These are phyloP conservation scores for Escarpia spicata DNA, from an alignment of 2,888 invertebrate genomes.

Conservation along the genomic window DNA sequence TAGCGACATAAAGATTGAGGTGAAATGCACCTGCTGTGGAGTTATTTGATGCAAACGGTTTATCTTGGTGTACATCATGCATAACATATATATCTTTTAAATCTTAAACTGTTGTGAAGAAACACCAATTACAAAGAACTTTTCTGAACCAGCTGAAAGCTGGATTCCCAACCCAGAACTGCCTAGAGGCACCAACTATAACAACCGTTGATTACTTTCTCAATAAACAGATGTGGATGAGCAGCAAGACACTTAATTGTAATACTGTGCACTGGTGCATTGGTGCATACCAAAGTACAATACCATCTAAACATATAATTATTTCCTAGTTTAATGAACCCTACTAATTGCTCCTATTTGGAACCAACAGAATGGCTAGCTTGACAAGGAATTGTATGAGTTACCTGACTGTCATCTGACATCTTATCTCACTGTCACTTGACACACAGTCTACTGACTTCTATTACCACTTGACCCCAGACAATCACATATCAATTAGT, in stretches of 20 bases:
- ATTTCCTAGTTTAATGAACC: background rate
- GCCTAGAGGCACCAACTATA: background rate
- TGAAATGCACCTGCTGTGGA: too few species aligned
- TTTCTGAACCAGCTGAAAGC: background rate
- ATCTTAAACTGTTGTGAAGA: background rate
- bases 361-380: background rate
- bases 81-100: too few species aligned
- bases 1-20: too few species aligned
- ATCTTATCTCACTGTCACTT: background rate
- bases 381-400: background rate
- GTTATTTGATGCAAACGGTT: too few species aligned
- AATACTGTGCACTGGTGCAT: background rate
- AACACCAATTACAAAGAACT: background rate
- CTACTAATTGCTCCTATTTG: background rate
- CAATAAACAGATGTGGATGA: background rate
- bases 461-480: background rate
- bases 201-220: background rate
- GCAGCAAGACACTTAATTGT: background rate
- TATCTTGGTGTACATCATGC: too few species aligned
- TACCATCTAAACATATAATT: background rate
- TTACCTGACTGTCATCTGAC: background rate
- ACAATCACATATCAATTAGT: background rate
- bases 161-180: background rate
- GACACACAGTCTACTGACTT: background rate
- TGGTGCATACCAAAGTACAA: background rate